Evolutionary conservation across 2,888 invertebrate genomes (phyloP), one percentile per base, ranked within the genome.

Genomic region (Drosophila fulvimacula): DNA sequence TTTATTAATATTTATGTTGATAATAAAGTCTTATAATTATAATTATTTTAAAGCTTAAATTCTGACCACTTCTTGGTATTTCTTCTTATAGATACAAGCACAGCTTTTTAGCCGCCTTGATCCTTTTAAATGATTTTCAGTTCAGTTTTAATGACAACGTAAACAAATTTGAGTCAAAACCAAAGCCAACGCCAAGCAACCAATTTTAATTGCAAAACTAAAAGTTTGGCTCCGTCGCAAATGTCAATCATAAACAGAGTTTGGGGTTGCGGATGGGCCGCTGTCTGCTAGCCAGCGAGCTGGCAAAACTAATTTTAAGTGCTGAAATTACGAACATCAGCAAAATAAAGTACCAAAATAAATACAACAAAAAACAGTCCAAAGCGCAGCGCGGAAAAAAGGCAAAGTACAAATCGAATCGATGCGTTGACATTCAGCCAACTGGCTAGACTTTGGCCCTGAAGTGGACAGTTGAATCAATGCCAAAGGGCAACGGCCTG

Each of bases 251-350:
- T 87, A 83, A 84, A 73, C 69, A 74, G 67, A 69, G 62, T 21
- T 36, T 11, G 58, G 42, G 34, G 11, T 32, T 5, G 15, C 17
- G 5, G 19, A 46, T 19, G 36, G 46, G 44, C 2, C 30, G 42
- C 64, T 64, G 42, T 52, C 76, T 42, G 74, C 44, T 71, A 74
- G 51, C 51, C 76, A 79, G 34, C 21, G 73, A 79, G 81, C 78
- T 88, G 73, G 59, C 68, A 87, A 87, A 89, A 85, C 81, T 82
- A 82, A 88, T 88, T 80, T 82, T 71, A 84, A 73, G 70, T 65
- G 49, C 48, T 69, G 56, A 65, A 80, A 69, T 66, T 73, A 73
- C 64, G 70, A 66, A 51, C 34, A 61, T 39, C 61, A 56, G 49
- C 60, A 62, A 62, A 69, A 51, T 24, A 30, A 24, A 62, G 41